phyloP scores from a whole-genome alignment of 2,113 vertebrate genomes.

The Macquaria australasica region DNA sequence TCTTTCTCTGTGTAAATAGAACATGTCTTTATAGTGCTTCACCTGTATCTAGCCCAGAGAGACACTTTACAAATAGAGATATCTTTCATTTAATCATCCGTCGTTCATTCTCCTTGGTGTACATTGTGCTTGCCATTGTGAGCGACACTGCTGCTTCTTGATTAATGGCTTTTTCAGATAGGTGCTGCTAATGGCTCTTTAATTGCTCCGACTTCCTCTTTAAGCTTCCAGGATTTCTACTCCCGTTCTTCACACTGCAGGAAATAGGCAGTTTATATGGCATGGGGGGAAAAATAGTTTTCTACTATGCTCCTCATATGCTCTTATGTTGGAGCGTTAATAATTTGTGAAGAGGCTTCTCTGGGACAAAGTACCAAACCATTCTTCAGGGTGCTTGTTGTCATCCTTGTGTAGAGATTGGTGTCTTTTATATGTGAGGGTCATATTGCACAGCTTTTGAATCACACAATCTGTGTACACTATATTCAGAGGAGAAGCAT shows the following conservation, averaged over 20 bases:
- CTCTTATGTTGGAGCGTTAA: slow-evolving; percentile 42
- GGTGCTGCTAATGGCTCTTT: slow-evolving; percentile 83
- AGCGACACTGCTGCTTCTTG: slow-evolving; percentile 64
- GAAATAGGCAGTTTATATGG: slow-evolving; percentile 46
- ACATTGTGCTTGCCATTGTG: slow-evolving; percentile 69
- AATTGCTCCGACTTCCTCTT: slow-evolving; percentile 79
- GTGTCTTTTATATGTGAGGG: neutral
- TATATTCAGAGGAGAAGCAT: slow-evolving; percentile 12
- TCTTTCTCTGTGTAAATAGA: slow-evolving; percentile 41
- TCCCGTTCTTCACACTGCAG: slow-evolving; percentile 41
- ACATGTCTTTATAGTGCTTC: slow-evolving; percentile 26
- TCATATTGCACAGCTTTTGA: slow-evolving; percentile 1
- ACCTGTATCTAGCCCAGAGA: slow-evolving; percentile 38
- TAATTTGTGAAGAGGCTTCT: slow-evolving; percentile 37
- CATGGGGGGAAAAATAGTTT: slow-evolving; percentile 13
- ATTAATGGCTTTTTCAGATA: slow-evolving; percentile 82
- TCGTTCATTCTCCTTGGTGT: slow-evolving; percentile 65
- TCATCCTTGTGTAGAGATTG: slow-evolving; percentile 26
- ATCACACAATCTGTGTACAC: neutral
- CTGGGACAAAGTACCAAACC: slow-evolving; percentile 18
- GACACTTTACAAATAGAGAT: slow-evolving; percentile 68
- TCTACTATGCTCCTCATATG: slow-evolving; percentile 4
- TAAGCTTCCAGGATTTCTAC: slow-evolving; percentile 59
- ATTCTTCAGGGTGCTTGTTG: slow-evolving; percentile 20
- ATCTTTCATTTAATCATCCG: slow-evolving; percentile 73